phyloP scores from a whole-genome alignment of 2,888 invertebrate genomes.

The Catocala fraxini region DNA sequence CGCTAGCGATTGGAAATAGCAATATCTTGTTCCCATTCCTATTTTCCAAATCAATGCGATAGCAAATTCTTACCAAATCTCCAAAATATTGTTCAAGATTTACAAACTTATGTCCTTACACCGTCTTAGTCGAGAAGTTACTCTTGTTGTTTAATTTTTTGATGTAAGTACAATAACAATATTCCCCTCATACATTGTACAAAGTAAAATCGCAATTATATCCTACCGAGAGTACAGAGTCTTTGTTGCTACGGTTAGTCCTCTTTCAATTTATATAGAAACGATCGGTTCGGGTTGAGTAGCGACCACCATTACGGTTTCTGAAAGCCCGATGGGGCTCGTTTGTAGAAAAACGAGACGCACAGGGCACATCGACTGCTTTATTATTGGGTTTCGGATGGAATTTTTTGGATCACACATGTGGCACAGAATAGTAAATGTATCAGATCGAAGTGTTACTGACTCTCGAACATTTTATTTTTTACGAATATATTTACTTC shows the following conservation, averaged over 20 bases:
- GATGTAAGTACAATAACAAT: too few relatives aligned
- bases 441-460: constrained; percentile 5
- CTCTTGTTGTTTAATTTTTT: too few relatives aligned
- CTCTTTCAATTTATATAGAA: constrained; percentile 45
- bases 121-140: too few relatives aligned
- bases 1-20: too few relatives aligned
- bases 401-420: constrained; percentile 47
- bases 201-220: constrained; percentile 29
- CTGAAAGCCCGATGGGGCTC: constrained; percentile 66
- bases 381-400: constrained; percentile 57
- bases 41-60: too few relatives aligned
- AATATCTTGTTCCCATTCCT: too few relatives aligned
- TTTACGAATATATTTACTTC: not conserved
- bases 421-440: constrained; percentile 21
- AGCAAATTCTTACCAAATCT: too few relatives aligned
- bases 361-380: constrained; percentile 55
- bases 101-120: too few relatives aligned
- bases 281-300: constrained; percentile 52
- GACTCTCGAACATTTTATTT: not conserved
- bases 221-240: constrained; percentile 22
- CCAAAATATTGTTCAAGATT: too few relatives aligned
- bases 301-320: constrained; percentile 56
- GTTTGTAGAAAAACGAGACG: constrained; percentile 70
- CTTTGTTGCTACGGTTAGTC: constrained; percentile 41
- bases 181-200: not conserved